Base-by-base conservation (phyloP, 2,797 vertebrate genomes). In the Ceyx erithaca region DNA sequence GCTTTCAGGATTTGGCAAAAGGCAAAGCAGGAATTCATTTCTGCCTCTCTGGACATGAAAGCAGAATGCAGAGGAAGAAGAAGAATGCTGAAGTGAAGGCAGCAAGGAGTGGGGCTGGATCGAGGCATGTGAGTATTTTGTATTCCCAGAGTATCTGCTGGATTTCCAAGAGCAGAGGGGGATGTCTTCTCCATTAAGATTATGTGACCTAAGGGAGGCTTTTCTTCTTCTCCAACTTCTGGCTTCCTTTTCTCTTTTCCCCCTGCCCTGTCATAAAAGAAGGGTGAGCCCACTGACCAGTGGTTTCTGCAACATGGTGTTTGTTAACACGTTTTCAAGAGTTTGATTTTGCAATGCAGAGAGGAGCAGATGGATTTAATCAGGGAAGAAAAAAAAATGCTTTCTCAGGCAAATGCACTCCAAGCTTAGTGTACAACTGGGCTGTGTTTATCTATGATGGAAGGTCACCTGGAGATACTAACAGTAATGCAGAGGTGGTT, bases 61-160 rank as follows among this genome's bases (percentile, higher is more conserved):
- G 59, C 52, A 95, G 92, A 94, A 86, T 33, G 1, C 88, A 93
- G 67, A 10, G 25, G 66, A 87, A 96, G 73, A 93, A 95, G 73
- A 96, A 93, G 75, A 96, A 93, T 68, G 87, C 6, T 55, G 94
- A 97, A 87, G 49, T 68, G 62, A 92, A 90, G 35, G 92, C 95
- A 89, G 18, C 40, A 48, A 90, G 15, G 30, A 25, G 43, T 90
- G 84, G 86, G 89, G 55, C 54, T 63, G 92, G 81, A 72, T 31
- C 43, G 72, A 83, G 31, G 15, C 92, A 55, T 89, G 92, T 95
- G 76, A 95, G 94, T 95, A 89, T 88, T 92, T 86, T 55, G 12
- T 92, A 59, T 82, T 93, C 81, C 70, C 72, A 55, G 31, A 75
- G 31, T 10, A 78, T 18, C 1, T 1, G 59, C 48, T 94, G 35